A percentile compares a stretch with the other conserved stretches of the same genome.
Evolutionary conservation across 2,113 vertebrate species (phyloP).

Genomic region (Varanus salvator): DNA sequence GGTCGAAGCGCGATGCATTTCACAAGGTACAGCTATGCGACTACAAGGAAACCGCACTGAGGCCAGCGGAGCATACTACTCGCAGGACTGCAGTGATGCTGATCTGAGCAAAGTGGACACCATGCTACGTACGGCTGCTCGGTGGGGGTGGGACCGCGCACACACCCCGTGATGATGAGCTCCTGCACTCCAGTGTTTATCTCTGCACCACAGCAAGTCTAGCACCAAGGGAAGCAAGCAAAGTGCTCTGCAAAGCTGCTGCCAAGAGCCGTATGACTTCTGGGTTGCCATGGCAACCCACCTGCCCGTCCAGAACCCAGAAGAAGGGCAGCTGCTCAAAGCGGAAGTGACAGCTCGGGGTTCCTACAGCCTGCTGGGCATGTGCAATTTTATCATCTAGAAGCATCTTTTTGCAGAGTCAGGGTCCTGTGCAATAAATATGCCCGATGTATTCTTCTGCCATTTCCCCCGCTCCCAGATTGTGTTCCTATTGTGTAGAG

Average conservation of each 20-base stretch:
- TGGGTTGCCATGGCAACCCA: constrained; percentile 23
- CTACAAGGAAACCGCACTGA: not conserved
- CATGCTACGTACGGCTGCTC: not conserved
- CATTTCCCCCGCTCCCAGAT: not conserved
- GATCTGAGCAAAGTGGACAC: not conserved
- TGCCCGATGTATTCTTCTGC: not conserved
- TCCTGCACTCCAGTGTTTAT: not conserved
- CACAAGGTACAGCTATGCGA: not conserved
- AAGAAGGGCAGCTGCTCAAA: constrained; percentile 26
- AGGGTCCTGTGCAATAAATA: not conserved
- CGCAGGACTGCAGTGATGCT: not conserved
- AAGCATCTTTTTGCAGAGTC: not conserved
- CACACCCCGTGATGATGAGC: not conserved
- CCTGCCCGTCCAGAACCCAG: constrained; percentile 5
- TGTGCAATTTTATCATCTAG: not conserved
- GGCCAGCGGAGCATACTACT: not conserved
- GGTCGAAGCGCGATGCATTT: not conserved
- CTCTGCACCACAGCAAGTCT: not conserved
- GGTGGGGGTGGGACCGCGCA: not conserved
- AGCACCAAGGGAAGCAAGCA: not conserved
- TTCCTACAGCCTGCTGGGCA: not conserved
- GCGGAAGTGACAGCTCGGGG: not conserved
- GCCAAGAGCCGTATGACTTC: not conserved
- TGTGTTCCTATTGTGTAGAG: not conserved
- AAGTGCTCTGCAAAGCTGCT: not conserved